Conservation (phyloP, 1,140 invertebrate species). For the Drosophila santomea region DNA sequence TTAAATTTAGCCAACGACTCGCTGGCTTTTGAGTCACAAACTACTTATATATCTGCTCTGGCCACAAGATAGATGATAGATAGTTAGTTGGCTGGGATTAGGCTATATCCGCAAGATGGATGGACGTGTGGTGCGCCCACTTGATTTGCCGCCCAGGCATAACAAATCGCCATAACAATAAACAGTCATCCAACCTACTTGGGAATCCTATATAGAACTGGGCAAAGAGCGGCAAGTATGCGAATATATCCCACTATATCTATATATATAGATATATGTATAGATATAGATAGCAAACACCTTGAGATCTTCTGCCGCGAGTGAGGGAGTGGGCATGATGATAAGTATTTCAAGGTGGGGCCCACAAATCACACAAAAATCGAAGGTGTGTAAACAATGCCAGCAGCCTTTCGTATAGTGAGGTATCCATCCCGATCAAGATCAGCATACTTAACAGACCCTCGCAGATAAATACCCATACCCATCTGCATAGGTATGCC, state of each 20-base stretch:
- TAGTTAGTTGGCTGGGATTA: constrained; percentile 12
- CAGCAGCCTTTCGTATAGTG: constrained; percentile 7
- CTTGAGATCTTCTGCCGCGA: constrained; percentile 36
- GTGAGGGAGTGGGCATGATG: constrained; percentile 18
- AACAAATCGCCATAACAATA: constrained; percentile 52
- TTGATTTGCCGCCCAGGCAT: constrained; percentile 33
- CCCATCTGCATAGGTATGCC: background rate
- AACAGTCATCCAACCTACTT: constrained; percentile 37
- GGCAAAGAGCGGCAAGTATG: constrained; percentile 25
- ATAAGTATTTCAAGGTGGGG: constrained; percentile 66
- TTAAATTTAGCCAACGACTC: constrained; percentile 64
- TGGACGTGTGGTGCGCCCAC: constrained; percentile 38
- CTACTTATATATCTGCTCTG: constrained; percentile 3
- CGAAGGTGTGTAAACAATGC: constrained; percentile 81
- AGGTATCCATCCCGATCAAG: constrained; percentile 23
- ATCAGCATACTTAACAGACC: constrained; percentile 62
- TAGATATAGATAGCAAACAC: constrained; percentile 22
- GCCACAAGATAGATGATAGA: constrained; percentile 35
- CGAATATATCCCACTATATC: constrained; percentile 6
- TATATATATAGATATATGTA: constrained; percentile 1
- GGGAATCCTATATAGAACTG: constrained; percentile 52
- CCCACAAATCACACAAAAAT: constrained; percentile 74
- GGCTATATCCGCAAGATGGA: constrained; percentile 28
- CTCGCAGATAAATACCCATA: constrained; percentile 1
- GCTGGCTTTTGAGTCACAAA: constrained; percentile 43